phyloP scores from a whole-genome alignment of 2,797 vertebrate genomes.

The Enteromius anoplus region DNA sequence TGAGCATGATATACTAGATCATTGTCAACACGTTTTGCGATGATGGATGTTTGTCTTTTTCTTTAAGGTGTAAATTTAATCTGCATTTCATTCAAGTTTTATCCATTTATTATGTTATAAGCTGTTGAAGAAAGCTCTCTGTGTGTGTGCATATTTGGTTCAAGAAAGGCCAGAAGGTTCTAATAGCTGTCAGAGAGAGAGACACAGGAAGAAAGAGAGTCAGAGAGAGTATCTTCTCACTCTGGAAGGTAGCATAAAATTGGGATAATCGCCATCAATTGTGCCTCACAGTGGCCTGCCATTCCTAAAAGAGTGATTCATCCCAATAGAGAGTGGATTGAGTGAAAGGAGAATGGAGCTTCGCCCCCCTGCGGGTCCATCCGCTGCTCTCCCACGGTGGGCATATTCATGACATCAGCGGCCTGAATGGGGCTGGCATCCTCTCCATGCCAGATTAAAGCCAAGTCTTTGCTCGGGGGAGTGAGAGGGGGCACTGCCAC shows the following conservation, averaged over 20 bases:
- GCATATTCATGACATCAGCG: slow-evolving; percentile 83
- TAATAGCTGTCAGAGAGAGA: slow-evolving; percentile 34
- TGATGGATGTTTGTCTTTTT: neutral
- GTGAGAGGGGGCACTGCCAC: slow-evolving; percentile 73
- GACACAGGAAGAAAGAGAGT: slow-evolving; percentile 19
- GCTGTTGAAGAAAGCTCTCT: neutral
- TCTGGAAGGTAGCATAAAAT: slow-evolving; percentile 82
- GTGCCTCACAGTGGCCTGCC: slow-evolving; percentile 77
- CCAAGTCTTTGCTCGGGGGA: slow-evolving; percentile 63
- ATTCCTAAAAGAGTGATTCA: slow-evolving; percentile 85
- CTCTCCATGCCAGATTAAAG: slow-evolving; percentile 77
- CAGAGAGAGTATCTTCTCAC: slow-evolving; percentile 69
- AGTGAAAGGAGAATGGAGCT: slow-evolving; percentile 57
- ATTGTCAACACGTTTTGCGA: neutral
- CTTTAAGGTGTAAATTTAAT: neutral
- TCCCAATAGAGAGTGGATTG: slow-evolving; percentile 75
- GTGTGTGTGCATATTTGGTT: slow-evolving; percentile 51
- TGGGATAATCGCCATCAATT: slow-evolving; percentile 83
- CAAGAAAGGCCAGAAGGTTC: slow-evolving; percentile 49
- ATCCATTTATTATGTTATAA: neutral
- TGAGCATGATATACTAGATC: neutral
- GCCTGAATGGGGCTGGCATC: slow-evolving; percentile 78
- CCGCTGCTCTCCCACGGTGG: slow-evolving; percentile 83
- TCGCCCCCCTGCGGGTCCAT: slow-evolving; percentile 59
- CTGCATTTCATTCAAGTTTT: neutral